A percentile compares a stretch with the other conserved stretches of the same genome.
phyloP scores from a whole-genome alignment of 1,140 invertebrate species.

The Polyergus mexicanus region DNA sequence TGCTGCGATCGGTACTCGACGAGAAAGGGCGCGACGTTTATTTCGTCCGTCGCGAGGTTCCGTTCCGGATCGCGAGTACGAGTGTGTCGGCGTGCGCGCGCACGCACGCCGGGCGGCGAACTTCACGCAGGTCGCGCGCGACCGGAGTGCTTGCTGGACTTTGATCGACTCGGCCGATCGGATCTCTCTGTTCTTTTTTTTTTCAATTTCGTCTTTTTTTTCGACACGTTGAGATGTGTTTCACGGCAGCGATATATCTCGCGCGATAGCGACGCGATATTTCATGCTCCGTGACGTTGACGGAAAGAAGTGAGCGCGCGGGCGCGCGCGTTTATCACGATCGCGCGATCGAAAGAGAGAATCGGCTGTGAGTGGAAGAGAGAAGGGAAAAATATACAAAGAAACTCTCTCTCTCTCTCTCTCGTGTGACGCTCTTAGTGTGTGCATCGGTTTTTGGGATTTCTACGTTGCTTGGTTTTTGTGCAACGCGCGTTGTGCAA shows the following conservation, averaged over 20 bases:
- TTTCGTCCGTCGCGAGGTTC: neutral
- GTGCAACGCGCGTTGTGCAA: slow-evolving; percentile 17
- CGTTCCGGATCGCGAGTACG: neutral
- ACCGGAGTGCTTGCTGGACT: neutral
- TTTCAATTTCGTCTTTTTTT: too few relatives aligned
- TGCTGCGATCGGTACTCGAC: slow-evolving; percentile 58
- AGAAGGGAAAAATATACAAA: slow-evolving; percentile 1
- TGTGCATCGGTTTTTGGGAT: slow-evolving; percentile 24
- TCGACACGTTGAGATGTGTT: slow-evolving; percentile 23
- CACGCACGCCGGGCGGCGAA: slow-evolving; percentile 24
- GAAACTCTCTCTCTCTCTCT: neutral
- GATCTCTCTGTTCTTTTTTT: neutral
- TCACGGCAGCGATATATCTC: neutral
- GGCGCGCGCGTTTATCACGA: neutral
- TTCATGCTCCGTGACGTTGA: slow-evolving; percentile 1
- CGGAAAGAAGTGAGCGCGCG: slow-evolving; percentile 29
- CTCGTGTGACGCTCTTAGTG: slow-evolving; percentile 36
- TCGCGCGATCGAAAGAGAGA: slow-evolving; percentile 32
- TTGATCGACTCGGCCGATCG: neutral
- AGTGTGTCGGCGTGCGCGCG: slow-evolving; percentile 19
- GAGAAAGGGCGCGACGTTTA: neutral
- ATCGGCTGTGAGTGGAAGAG: slow-evolving; percentile 26
- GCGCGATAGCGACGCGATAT: slow-evolving; percentile 33
- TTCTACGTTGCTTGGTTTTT: neutral
- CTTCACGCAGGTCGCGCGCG: neutral